Conservation (phyloP, 2,797 vertebrate genomes). For the Mormyrus hasselquistii region DNA sequence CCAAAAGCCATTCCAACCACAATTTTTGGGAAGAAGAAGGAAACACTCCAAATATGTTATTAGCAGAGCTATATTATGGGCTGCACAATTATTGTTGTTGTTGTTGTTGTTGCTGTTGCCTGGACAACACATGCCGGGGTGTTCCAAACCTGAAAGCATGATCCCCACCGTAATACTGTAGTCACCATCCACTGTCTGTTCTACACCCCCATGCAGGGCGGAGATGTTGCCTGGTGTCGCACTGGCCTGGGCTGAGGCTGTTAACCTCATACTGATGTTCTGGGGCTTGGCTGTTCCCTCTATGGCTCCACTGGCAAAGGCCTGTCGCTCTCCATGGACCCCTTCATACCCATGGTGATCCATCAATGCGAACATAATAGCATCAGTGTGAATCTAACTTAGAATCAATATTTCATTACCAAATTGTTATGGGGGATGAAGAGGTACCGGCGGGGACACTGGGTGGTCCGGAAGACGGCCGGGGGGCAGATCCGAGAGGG, state of each 20-base stretch:
- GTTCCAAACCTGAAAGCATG: neutral
- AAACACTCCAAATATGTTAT: neutral
- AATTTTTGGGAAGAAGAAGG: neutral
- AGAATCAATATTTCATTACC: constrained; percentile 99
- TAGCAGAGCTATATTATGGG: neutral
- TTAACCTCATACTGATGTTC: neutral
- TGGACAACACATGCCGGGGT: neutral
- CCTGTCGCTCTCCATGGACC: constrained; percentile 60
- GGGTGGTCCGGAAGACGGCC: constrained; percentile 49
- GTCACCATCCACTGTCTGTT: constrained; percentile 24
- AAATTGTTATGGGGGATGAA: constrained; percentile 99
- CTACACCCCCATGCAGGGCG: constrained; percentile 42
- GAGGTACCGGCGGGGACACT: constrained; percentile 85
- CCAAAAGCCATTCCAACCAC: neutral
- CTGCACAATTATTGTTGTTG: neutral
- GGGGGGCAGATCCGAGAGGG: constrained; percentile 22
- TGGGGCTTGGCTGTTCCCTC: neutral
- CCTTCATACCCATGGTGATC: constrained; percentile 76
- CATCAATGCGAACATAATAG: constrained; percentile 99
- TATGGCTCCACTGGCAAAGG: constrained; percentile 69
- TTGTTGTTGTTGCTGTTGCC: neutral
- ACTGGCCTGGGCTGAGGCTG: constrained; percentile 42
- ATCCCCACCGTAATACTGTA: neutral
- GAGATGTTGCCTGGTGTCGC: constrained; percentile 33
- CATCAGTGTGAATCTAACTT: constrained; percentile 99